Base-by-base conservation (phyloP, 2,888 invertebrate species). In the Lagria hirta region DNA sequence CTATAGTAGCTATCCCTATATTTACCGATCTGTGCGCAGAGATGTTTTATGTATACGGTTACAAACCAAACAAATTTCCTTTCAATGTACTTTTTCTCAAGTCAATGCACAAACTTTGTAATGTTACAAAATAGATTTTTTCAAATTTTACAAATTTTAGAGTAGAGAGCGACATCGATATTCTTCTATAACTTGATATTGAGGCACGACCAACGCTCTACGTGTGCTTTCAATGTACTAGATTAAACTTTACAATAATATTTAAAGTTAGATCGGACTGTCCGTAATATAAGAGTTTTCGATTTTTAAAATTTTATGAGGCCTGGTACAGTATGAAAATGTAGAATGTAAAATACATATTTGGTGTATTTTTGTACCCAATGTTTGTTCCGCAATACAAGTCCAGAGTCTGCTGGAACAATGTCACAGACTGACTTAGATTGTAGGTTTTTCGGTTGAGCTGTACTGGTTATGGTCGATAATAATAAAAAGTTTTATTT, bases 291-390 rank as follows among this genome's bases (percentile, higher is more conserved):
- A 72, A 71, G 69, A 70, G 69, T 71, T 71, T 72, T 70, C 69
- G 70, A 71, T 69, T 71, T 70, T 71, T 66, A 64, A 71, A 71
- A 69, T 69, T 71, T 71, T 71, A 71, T 69, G 67, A 71, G 68
- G 70, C 70, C 70, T 71, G 70, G 66, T 68, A 68, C 68, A 70
- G 69, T 68, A 70, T 68, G 68, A 69, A 68, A 61, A 58, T 64
- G 64, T 65, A 63, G 64, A 66, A 46, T 57, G 38, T 30, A 37
- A 35, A 63, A 64, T n/a, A n/a, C 65, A 70, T 68, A 68, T 68
- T 72, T 67, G 69, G 71, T 71, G 72, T 71, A 72, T 72, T 71
- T 72, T 72, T 72, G 71, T 72, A 71, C 70, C 70, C 70, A 68
- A 66, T 64, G 62, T 66, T 70, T 70, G 68, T 68, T 65, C 53